Conservation (phyloP, 2,797 vertebrate species). For the Notolepis coatsorum region DNA sequence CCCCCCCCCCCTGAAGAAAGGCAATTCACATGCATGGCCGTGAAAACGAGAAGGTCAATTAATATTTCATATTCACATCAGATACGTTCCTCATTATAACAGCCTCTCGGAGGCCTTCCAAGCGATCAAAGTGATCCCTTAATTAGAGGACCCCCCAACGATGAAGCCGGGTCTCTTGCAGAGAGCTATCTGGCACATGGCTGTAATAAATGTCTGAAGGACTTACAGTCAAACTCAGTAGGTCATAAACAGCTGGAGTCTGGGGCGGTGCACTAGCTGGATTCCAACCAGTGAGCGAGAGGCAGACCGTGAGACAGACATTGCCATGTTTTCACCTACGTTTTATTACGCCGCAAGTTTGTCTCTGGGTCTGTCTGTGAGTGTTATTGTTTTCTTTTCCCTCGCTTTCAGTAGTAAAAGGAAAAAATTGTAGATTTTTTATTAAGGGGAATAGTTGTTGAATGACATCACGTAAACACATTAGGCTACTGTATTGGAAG, state of each 20-base stretch:
- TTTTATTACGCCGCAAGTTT: conserved; percentile 32
- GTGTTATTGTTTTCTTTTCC: conserved; percentile 39
- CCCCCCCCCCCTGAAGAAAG: not conserved
- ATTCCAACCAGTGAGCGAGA: conserved; percentile 21
- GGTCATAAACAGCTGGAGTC: conserved; percentile 44
- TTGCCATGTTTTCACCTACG: not conserved
- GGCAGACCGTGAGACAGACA: not conserved
- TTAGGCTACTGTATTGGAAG: not conserved
- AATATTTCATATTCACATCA: conserved; percentile 23
- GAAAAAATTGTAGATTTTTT: conserved; percentile 47
- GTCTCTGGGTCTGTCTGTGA: conserved; percentile 33
- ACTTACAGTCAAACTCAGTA: conserved; percentile 47
- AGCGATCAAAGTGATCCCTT: conserved; percentile 50
- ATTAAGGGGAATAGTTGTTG: conserved; percentile 47
- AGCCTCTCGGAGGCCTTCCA: conserved; percentile 26
- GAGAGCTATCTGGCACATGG: conserved; percentile 35
- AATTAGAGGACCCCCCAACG: conserved; percentile 46
- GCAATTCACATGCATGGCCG: conserved; percentile 9
- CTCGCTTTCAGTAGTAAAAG: conserved; percentile 20
- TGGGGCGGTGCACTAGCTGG: not conserved
- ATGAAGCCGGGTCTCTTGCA: conserved; percentile 31
- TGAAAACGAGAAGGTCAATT: not conserved
- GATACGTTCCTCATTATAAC: conserved; percentile 18
- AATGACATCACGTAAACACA: conserved; percentile 51
- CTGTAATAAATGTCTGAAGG: conserved; percentile 47